Evolutionary conservation across 2,113 vertebrate species (phyloP).

Genomic region (Melierax canorus): DNA sequence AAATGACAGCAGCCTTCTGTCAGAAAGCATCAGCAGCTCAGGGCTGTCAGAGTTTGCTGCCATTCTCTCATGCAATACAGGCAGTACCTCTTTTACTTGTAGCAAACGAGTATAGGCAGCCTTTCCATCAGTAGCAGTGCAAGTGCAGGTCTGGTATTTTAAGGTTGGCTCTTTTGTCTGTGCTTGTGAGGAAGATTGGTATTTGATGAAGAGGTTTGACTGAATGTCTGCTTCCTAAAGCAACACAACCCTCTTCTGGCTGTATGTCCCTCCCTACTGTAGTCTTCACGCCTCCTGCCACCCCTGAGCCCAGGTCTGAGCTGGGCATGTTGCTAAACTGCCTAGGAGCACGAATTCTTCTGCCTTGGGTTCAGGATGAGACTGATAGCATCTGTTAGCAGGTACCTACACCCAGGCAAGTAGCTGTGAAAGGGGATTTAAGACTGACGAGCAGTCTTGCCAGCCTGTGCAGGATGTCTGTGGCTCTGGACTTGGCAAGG

Average conservation of each 20-base stretch:
- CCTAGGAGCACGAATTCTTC: not conserved
- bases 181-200: not conserved
- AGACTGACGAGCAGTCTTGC: not conserved
- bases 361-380: not conserved
- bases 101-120: not conserved
- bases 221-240: not conserved
- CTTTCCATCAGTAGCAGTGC: not conserved
- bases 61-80: not conserved
- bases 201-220: not conserved
- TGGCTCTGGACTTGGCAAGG: not conserved
- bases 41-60: not conserved
- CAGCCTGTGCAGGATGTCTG: not conserved
- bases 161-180: not conserved
- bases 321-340: not conserved
- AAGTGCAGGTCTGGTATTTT: not conserved
- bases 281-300: not conserved
- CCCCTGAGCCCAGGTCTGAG: not conserved
- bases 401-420: not conserved
- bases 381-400: not conserved
- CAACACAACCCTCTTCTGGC: not conserved
- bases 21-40: not conserved
- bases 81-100: not conserved
- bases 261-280: not conserved
- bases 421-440: not conserved
- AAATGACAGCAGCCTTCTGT: constrained; percentile 23